Conservation (phyloP, 1,140 invertebrate species). For the Sitobion miscanthi region DNA sequence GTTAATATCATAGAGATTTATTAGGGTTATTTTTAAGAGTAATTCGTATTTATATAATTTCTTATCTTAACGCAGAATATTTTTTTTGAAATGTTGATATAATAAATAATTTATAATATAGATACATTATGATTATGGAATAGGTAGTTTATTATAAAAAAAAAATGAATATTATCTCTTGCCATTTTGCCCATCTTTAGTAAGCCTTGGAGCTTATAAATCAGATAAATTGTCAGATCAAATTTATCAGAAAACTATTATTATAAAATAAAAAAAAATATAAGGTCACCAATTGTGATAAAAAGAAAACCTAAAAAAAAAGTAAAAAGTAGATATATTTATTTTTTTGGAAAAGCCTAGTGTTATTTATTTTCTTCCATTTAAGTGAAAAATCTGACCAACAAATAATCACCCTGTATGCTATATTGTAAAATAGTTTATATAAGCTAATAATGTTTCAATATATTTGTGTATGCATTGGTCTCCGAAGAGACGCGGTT, state of each 20-base stretch:
- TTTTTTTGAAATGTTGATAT: not conserved
- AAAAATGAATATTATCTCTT: not conserved
- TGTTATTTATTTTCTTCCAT: not conserved
- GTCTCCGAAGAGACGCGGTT: slow-evolving; percentile 76
- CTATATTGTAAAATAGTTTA: not conserved
- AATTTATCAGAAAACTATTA: not conserved
- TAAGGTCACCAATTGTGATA: not conserved
- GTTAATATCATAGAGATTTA: not conserved
- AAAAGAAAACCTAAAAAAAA: not conserved
- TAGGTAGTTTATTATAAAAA: not conserved
- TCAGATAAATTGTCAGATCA: not conserved
- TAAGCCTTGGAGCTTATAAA: not conserved
- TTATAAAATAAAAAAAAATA: not conserved
- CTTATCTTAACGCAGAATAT: not conserved
- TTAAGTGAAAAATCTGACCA: no score
- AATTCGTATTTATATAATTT: not conserved
- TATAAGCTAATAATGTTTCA: not conserved
- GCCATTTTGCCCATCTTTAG: not conserved
- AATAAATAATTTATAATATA: no score
- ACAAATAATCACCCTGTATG: not conserved
- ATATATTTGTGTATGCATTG: not conserved
- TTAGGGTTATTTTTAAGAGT: not conserved
- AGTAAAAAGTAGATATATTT: not conserved
- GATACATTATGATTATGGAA: not conserved
- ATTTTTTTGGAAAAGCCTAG: not conserved